Evolutionary conservation across 1,140 invertebrate species (phyloP), one percentile per base, ranked within the genome.

Genomic region (Saccostrea glomerata): DNA sequence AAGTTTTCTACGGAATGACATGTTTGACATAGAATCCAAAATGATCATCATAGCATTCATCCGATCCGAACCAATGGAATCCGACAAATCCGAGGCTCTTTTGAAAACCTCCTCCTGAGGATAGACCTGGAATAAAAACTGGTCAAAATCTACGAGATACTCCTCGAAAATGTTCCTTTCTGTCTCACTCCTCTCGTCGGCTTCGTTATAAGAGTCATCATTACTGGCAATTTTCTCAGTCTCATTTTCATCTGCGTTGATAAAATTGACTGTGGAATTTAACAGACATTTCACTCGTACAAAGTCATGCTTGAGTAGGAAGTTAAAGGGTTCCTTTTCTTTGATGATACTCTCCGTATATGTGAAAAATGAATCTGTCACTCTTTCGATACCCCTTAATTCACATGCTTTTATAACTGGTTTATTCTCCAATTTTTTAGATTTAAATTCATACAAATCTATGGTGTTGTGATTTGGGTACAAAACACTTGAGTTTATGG

Each of bases 21-120:
- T 85, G 84, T 92, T 92, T 4, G 93, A 94, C 90, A 94, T 90
- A n/a, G 93, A 94, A 89, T 94, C 93, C 12, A 94, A 58, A 17
- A 90, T 91, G 88, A 93, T 89, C 77, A 93, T 92, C 1, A 94
- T 89, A 58, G 93, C 91, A 89, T 94, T 93, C 83, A 92, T 86
- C 73, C 86, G 84, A 73, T 54, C 58, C n/a, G 30, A 47, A 84
- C 47, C 5, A 5, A 2, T 1, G 0, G 47, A 47, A 47, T 73
- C 86, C 25, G 60, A 20, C 40, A 89, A 13, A 36, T 89, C 84
- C 20, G 86, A 86, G 4, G 88, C 91, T 70, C 92, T 87, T 73
- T 91, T 60, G 73, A 94, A 92, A 2, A 93, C 92, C 25, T 92
- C 89, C 55, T 86, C 63, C 40, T 90, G 91, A 20, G 92, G 92